Percentiles rank a stretch among this genome's conserved stretches.
These are phyloP conservation scores for Leptodirus hochenwartii DNA, from an alignment of 2,888 invertebrate species.

Conservation along the genomic window DNA sequence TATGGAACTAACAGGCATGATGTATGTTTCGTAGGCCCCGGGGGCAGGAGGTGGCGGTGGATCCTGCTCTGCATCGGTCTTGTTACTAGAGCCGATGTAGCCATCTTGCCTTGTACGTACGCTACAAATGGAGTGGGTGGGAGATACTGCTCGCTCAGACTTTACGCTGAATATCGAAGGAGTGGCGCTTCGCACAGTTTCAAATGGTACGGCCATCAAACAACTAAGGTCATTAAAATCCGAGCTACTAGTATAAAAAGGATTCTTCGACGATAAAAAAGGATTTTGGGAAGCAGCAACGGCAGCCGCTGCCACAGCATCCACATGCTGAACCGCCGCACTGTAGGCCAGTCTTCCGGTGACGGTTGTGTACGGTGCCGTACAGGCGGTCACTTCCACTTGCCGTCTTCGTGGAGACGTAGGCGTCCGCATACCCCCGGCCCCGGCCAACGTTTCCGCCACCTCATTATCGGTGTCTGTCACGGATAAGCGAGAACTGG, in stretches of 20 bases:
- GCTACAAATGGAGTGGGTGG: slow-evolving; percentile 42
- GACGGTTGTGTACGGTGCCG: slow-evolving; percentile 44
- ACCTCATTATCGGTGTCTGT: slow-evolving; percentile 49
- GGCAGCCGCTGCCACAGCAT: slow-evolving; percentile 29
- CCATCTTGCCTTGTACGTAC: slow-evolving; percentile 45
- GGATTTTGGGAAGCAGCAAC: slow-evolving; percentile 18
- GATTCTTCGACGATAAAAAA: slow-evolving; percentile 21
- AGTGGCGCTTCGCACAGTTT: slow-evolving; percentile 30
- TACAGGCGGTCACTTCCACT: slow-evolving; percentile 34
- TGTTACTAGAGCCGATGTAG: slow-evolving; percentile 28
- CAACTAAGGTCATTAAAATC: slow-evolving; percentile 30
- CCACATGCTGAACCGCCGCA: slow-evolving; percentile 45
- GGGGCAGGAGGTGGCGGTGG: slow-evolving; percentile 71
- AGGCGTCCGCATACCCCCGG: slow-evolving; percentile 29
- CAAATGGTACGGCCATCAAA: slow-evolving; percentile 31
- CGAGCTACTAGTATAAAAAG: slow-evolving; percentile 25
- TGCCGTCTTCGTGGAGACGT: slow-evolving; percentile 39
- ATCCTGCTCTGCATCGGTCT: slow-evolving; percentile 11
- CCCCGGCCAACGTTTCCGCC: slow-evolving; percentile 35
- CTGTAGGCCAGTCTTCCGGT: slow-evolving; percentile 47
- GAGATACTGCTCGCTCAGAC: slow-evolving; percentile 38
- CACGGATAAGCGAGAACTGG: slow-evolving; percentile 42
- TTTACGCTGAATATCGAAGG: slow-evolving; percentile 32
- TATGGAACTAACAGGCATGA: slow-evolving; percentile 22
- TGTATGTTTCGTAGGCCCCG: slow-evolving; percentile 37